Evolutionary conservation across 2,888 invertebrate species (phyloP).

Genomic region (Tenthredo mesomela): DNA sequence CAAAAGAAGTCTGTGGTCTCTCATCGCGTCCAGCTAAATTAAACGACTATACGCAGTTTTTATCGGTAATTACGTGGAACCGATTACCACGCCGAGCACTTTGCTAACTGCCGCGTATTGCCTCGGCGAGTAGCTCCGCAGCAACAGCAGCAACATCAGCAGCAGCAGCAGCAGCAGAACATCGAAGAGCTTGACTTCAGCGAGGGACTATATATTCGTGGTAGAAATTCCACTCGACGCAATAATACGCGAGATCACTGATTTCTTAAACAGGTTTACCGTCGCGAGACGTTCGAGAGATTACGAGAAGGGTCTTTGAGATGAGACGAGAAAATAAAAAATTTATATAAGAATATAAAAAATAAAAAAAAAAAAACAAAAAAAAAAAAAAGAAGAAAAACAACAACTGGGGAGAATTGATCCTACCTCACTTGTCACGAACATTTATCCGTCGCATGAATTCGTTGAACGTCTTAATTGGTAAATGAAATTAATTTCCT

Average conservation of each 20-base stretch:
- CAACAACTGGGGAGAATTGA: neutral
- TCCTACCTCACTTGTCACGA: slow-evolving; percentile 36
- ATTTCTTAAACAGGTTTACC: slow-evolving; percentile 47
- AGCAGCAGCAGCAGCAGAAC: neutral
- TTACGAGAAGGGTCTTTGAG: slow-evolving; percentile 36
- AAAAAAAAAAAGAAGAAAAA: neutral
- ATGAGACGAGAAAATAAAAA: neutral
- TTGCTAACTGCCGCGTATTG: slow-evolving; percentile 39
- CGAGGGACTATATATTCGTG: slow-evolving; percentile 8
- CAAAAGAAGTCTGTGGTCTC: slow-evolving; percentile 19
- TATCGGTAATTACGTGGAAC: slow-evolving; percentile 50
- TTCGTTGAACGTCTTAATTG: slow-evolving; percentile 49
- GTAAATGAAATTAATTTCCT: slow-evolving; percentile 48
- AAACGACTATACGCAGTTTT: slow-evolving; percentile 49
- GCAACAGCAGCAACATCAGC: neutral
- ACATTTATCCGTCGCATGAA: slow-evolving; percentile 39
- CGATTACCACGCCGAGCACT: slow-evolving; percentile 42
- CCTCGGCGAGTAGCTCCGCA: neutral
- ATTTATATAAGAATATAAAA: neutral
- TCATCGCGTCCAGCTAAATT: slow-evolving; percentile 39
- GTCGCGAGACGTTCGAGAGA: slow-evolving; percentile 40
- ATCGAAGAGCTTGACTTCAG: neutral
- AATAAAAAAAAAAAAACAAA: neutral
- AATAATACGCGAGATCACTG: slow-evolving; percentile 44
- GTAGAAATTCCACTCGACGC: slow-evolving; percentile 41